A percentile compares a stretch with the other conserved stretches of the same genome.
Evolutionary conservation across 2,888 invertebrate species (phyloP).

Genomic region (Hypsopygia costalis): DNA sequence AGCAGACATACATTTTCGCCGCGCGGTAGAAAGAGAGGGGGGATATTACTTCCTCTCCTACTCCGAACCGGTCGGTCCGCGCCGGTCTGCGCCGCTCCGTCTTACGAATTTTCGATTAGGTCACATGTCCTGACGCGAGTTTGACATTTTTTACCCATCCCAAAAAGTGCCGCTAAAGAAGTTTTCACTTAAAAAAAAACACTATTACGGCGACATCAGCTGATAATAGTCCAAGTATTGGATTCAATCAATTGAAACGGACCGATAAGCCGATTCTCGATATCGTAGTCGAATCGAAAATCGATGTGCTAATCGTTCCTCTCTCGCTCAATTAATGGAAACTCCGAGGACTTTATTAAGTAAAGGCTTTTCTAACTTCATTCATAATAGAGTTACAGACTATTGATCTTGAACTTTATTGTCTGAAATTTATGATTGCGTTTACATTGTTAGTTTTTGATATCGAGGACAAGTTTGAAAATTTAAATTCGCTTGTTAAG

Average conservation of each 20-base stretch:
- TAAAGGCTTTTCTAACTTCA: constrained; percentile 12
- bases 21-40: no score
- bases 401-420: background rate
- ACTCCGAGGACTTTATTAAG: constrained; percentile 30
- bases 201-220: no score
- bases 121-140: no score
- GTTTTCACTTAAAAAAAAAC: no score
- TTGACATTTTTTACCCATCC: no score
- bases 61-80: no score
- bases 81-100: no score
- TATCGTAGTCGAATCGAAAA: constrained; percentile 24
- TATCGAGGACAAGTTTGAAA: background rate
- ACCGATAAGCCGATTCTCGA: constrained; percentile 20
- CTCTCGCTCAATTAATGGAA: constrained; percentile 28
- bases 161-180: no score
- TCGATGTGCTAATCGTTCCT: constrained; percentile 30
- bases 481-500: no score
- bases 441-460: background rate
- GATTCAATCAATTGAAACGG: background rate
- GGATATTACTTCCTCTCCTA: no score
- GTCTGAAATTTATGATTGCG: background rate
- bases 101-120: no score
- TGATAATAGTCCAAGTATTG: background rate
- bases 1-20: no score
- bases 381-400: background rate